Conservation (phyloP, 2,888 invertebrate species). For the Phymatocera aterrima region DNA sequence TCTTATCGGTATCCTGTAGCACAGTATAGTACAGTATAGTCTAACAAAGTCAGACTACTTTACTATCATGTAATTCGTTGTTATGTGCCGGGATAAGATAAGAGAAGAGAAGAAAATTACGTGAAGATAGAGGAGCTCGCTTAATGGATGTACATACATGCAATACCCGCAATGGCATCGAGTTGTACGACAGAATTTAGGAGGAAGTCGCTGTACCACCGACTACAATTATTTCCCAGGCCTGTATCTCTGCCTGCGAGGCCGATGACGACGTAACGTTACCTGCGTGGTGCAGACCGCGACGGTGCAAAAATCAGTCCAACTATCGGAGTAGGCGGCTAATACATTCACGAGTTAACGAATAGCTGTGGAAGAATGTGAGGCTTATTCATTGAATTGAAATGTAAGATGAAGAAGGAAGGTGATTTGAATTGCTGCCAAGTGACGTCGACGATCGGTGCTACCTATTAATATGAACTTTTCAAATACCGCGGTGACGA, state of each 20-base stretch:
- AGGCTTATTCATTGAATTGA: slow-evolving; percentile 8
- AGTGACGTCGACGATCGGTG: background rate
- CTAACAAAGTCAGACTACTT: too few species aligned
- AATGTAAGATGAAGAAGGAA: background rate
- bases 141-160: slow-evolving; percentile 28
- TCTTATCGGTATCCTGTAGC: slow-evolving; percentile 15
- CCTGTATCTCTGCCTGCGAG: background rate
- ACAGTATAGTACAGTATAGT: background rate
- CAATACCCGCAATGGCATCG: too few species aligned
- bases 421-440: background rate
- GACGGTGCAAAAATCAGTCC: slow-evolving; percentile 10
- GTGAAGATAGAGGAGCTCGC: background rate
- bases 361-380: background rate
- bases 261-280: slow-evolving; percentile 11
- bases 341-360: background rate
- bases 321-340: background rate
- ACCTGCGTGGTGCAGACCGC: too few species aligned
- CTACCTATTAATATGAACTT: too few species aligned
- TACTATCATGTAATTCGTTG: too few species aligned
- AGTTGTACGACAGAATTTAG: background rate
- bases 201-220: background rate
- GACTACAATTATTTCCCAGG: slow-evolving; percentile 15
- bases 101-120: background rate
- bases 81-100: background rate
- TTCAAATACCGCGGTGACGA: background rate